Conservation (phyloP, 2,888 invertebrate genomes). For the Trichogramma evanescens region DNA sequence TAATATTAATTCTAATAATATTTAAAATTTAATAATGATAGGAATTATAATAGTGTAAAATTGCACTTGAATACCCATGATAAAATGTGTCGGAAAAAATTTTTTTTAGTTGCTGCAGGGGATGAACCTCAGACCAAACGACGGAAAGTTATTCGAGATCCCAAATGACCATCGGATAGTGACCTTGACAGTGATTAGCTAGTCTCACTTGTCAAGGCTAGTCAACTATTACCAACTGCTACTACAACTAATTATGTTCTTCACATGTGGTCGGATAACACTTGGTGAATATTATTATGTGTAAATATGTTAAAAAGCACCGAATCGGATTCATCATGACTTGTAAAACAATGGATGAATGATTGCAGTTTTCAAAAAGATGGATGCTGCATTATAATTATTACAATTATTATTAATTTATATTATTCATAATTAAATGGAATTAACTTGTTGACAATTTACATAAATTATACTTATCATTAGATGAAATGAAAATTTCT, state of each 20-base stretch:
- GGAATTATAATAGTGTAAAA: no score
- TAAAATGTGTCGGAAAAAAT: no score
- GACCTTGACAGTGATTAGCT: conserved; percentile 49
- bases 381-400: no score
- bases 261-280: conserved; percentile 46
- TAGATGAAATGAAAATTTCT: no score
- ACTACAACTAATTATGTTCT: conserved; percentile 41
- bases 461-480: no score
- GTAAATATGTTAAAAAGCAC: no score
- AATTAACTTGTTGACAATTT: background rate
- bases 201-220: conserved; percentile 46
- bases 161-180: conserved; percentile 62
- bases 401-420: conserved; percentile 25
- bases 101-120: conserved; percentile 47
- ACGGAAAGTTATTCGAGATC: conserved; percentile 64
- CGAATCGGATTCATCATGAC: no score
- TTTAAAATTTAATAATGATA: no score
- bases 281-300: conserved; percentile 37
- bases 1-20: no score
- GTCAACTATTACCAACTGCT: conserved; percentile 36
- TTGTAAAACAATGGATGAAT: no score
- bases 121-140: conserved; percentile 50
- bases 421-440: background rate
- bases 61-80: no score
- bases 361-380: no score